These are phyloP conservation scores for Thripadectes ignobilis DNA, from an alignment of 2,797 vertebrate species.

Conservation along the genomic window DNA sequence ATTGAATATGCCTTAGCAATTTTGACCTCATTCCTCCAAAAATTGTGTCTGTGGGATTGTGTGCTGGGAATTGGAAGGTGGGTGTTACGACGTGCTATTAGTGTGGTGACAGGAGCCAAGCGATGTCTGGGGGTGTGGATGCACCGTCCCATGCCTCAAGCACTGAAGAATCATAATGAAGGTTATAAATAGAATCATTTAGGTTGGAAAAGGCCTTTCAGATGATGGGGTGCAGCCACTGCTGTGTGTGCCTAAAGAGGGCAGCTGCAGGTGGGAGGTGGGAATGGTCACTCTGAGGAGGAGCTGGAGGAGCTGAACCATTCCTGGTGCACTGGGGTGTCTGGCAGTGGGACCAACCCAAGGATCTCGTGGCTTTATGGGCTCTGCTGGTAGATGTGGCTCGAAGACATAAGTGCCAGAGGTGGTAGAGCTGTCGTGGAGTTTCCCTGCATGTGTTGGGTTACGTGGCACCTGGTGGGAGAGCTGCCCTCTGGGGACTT, in stretches of 20 bases:
- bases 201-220: not conserved
- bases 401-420: not conserved
- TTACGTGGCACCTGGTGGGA: accelerated
- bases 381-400: accelerated
- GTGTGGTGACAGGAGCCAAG: not conserved
- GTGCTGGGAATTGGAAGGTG: not conserved
- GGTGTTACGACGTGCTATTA: not conserved
- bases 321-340: not conserved
- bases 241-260: not conserved
- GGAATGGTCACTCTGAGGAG: not conserved
- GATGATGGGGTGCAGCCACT: not conserved
- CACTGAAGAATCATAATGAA: not conserved
- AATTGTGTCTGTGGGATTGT: not conserved
- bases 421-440: not conserved
- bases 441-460: accelerated
- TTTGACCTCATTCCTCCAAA: not conserved
- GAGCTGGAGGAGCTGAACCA: not conserved
- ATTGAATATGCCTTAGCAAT: not conserved
- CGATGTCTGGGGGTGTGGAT: not conserved
- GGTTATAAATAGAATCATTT: not conserved
- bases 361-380: not conserved
- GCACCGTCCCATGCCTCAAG: accelerated
- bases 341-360: not conserved
- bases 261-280: accelerated
- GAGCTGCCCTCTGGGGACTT: not conserved